Conservation (phyloP, 2,113 vertebrate genomes). For the Oplegnathus fasciatus region DNA sequence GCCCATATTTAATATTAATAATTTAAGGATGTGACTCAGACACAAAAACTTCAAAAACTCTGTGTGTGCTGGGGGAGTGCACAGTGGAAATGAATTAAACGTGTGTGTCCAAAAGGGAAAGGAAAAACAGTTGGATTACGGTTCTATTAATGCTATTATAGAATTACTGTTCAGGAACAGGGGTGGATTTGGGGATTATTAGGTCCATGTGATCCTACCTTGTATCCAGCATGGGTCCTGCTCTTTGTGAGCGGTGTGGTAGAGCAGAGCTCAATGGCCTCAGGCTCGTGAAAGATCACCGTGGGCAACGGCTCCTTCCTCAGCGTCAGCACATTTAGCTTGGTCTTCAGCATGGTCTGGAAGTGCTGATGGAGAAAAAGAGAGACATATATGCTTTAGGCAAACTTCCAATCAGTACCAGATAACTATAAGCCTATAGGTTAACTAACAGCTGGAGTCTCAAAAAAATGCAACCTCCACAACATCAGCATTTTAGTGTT, state of each 20-base stretch:
- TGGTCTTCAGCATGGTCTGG: slow-evolving; percentile 99
- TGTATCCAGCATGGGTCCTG: slow-evolving; percentile 92
- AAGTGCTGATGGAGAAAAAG: slow-evolving; percentile 90
- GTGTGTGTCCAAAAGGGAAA: slow-evolving; percentile 25
- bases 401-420: slow-evolving; percentile 1
- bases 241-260: slow-evolving; percentile 92
- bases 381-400: slow-evolving; percentile 35
- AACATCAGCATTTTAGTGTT: slow-evolving; percentile 22
- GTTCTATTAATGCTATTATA: slow-evolving; percentile 63
- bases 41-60: slow-evolving; percentile 25
- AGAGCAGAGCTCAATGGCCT: slow-evolving; percentile 97
- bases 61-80: slow-evolving; percentile 10
- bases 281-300: slow-evolving; percentile 97
- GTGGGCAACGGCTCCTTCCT: slow-evolving; percentile 96
- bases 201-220: slow-evolving; percentile 86
- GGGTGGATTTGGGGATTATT: slow-evolving; percentile 61
- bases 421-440: background rate
- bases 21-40: slow-evolving; percentile 39
- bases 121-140: slow-evolving; percentile 62
- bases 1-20: slow-evolving; percentile 33
- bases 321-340: slow-evolving; percentile 97
- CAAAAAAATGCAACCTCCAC: background rate
- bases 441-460: slow-evolving; percentile 18
- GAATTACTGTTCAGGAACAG: slow-evolving; percentile 49
- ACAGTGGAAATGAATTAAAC: slow-evolving; percentile 26